These are phyloP conservation scores for Electrophaes corylata DNA, from an alignment of 2,888 invertebrate genomes.

Conservation along the genomic window DNA sequence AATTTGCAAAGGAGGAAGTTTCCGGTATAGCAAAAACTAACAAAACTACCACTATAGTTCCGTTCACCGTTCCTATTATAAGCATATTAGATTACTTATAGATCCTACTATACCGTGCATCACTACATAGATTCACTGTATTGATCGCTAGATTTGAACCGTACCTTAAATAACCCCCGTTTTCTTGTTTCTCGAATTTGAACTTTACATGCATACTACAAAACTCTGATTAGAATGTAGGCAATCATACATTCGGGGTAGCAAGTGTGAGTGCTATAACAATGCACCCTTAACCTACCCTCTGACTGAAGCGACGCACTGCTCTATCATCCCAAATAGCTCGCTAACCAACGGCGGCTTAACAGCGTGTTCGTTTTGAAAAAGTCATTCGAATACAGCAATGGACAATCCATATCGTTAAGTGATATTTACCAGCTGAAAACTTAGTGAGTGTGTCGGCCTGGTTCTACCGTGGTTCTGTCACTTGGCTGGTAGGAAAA, in stretches of 20 bases:
- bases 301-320: conserved; percentile 46
- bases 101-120: too few relatives aligned
- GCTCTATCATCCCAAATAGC: conserved; percentile 33
- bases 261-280: conserved; percentile 62
- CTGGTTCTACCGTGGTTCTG: conserved; percentile 30
- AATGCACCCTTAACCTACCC: conserved; percentile 82
- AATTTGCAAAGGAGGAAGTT: too few relatives aligned
- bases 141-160: not conserved
- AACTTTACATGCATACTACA: conserved; percentile 33
- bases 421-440: not conserved
- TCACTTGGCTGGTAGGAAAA: conserved; percentile 32
- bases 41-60: too few relatives aligned
- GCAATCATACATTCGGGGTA: conserved; percentile 48
- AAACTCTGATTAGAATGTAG: conserved; percentile 26
- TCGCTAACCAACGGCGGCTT: conserved; percentile 50
- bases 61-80: too few relatives aligned
- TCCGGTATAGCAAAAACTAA: too few relatives aligned
- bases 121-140: too few relatives aligned
- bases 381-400: conserved; percentile 7
- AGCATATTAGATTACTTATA: too few relatives aligned
- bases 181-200: conserved; percentile 21
- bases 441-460: conserved; percentile 24
- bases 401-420: conserved; percentile 10
- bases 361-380: not conserved
- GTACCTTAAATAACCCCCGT: conserved; percentile 50